Percentiles rank a stretch among this genome's conserved stretches.
Evolutionary conservation across 1,140 invertebrate genomes (phyloP).

Genomic region (Drosophila paulistorum): DNA sequence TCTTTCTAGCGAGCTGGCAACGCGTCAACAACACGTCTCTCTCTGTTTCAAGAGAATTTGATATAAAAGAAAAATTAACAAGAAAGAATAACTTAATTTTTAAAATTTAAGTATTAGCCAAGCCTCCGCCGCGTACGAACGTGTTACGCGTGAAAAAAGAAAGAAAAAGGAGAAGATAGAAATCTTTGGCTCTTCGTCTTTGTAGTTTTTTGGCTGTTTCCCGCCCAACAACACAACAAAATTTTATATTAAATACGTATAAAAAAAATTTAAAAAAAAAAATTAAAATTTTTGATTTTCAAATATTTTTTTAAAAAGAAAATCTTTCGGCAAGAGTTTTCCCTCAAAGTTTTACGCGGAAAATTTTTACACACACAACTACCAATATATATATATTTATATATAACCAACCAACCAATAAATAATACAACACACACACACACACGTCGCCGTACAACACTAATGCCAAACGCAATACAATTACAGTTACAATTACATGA

Average conservation of each 20-base stretch:
- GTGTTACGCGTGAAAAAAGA: constrained; percentile 41
- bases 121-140: constrained; percentile 39
- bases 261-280: background rate
- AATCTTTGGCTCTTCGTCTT: constrained; percentile 65
- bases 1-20: too few species aligned
- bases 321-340: constrained; percentile 8
- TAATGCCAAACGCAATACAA: constrained; percentile 10
- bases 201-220: constrained; percentile 75
- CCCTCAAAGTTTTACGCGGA: background rate
- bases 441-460: constrained; percentile 4
- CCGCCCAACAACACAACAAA: constrained; percentile 64
- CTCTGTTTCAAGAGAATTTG: too few species aligned
- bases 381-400: constrained; percentile 2
- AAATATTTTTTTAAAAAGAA: constrained; percentile 35
- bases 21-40: too few species aligned
- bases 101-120: too few species aligned
- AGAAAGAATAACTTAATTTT: too few species aligned
- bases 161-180: constrained; percentile 8
- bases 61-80: too few species aligned
- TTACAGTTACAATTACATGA: constrained; percentile 20
- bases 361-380: constrained; percentile 1
- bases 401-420: constrained; percentile 18
- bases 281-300: constrained; percentile 18
- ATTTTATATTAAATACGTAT: constrained; percentile 27
- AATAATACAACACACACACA: background rate